These are phyloP conservation scores for Chondrilla cf. caribensis DNA, from an alignment of 37 sponge, comb jelly and placozoan genomes.

Conservation along the genomic window DNA sequence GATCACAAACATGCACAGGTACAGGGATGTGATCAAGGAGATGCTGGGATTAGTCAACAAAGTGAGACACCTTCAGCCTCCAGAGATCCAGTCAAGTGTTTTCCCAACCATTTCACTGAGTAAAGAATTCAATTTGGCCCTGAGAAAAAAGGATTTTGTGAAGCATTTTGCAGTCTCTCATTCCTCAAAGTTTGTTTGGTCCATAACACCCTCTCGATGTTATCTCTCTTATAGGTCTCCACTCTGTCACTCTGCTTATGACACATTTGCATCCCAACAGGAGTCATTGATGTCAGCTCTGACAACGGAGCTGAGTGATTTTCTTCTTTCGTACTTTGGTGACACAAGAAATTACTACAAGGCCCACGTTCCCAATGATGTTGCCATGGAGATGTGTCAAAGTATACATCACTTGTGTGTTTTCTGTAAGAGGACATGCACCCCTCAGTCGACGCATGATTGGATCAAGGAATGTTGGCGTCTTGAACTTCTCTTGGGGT, in stretches of 20 bases:
- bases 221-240: too few relatives aligned
- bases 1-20: conserved; percentile 64
- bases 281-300: neutral
- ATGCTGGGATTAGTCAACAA: conserved; percentile 19
- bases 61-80: neutral
- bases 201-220: too few relatives aligned
- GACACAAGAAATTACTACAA: too few relatives aligned
- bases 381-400: neutral
- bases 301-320: too few relatives aligned
- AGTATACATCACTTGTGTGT: neutral
- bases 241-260: neutral
- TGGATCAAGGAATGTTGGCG: conserved; percentile 11
- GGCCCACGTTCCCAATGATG: neutral
- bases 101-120: neutral
- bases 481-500: neutral
- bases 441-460: neutral
- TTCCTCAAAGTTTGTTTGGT: too few relatives aligned
- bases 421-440: neutral
- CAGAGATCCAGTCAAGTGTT: neutral
- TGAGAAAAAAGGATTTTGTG: too few relatives aligned
- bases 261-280: neutral
- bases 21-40: conserved; percentile 65
- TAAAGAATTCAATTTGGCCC: too few relatives aligned
- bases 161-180: too few relatives aligned
- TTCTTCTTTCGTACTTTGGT: too few relatives aligned